Conservation (phyloP, 2,888 invertebrate genomes). For the Arctia plantaginis region DNA sequence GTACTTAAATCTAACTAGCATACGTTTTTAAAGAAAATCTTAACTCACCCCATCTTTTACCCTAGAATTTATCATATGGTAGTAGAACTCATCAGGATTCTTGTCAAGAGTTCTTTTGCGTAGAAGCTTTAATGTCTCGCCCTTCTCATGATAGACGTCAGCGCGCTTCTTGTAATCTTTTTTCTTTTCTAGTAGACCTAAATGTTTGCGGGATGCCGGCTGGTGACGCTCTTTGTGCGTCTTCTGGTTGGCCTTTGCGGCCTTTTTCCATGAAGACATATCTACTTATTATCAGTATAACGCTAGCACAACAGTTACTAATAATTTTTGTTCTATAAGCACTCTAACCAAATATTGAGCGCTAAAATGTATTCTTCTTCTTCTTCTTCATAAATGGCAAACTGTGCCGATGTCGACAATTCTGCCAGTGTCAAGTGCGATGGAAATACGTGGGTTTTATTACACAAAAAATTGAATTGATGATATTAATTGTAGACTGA, state of each 20-base stretch:
- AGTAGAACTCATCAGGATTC: constrained; percentile 99
- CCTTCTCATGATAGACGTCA: constrained; percentile 92
- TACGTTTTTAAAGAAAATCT: not conserved
- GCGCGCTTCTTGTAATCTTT: constrained; percentile 94
- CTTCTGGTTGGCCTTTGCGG: constrained; percentile 93
- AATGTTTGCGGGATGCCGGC: constrained; percentile 90
- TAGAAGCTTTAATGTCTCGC: constrained; percentile 92
- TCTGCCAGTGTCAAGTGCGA: too few species aligned
- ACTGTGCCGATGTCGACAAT: too few species aligned
- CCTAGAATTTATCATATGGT: constrained; percentile 97
- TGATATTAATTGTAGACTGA: too few species aligned
- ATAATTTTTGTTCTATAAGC: not conserved
- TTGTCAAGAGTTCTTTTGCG: constrained; percentile 94
- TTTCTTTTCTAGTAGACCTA: constrained; percentile 95
- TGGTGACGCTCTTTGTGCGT: constrained; percentile 95
- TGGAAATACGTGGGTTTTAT: too few species aligned
- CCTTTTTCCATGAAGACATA: constrained; percentile 97
- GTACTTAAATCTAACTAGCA: not conserved
- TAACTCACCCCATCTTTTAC: constrained; percentile 84
- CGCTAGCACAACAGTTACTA: not conserved
- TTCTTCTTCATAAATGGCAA: too few species aligned
- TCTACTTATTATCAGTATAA: constrained; percentile 22
- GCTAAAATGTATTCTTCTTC: too few species aligned
- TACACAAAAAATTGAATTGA: too few species aligned
- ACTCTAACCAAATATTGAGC: not conserved